Evolutionary conservation across 2,113 vertebrate genomes (phyloP).

Genomic region (Catharus minimus): DNA sequence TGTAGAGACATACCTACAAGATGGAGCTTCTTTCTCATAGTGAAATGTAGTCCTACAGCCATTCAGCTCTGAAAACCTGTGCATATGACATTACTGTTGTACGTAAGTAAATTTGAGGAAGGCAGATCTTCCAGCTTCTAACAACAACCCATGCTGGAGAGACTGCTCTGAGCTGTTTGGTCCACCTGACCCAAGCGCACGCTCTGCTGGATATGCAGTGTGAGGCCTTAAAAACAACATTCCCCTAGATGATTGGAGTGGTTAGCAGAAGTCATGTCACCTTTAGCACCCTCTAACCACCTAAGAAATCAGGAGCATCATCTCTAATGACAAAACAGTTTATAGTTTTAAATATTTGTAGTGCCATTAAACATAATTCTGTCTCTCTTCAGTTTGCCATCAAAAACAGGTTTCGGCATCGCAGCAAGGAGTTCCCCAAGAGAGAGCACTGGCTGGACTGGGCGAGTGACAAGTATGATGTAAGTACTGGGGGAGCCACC

Average conservation of each 20-base stretch:
- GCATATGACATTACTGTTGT: background rate
- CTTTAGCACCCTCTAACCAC: background rate
- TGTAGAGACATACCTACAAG: background rate
- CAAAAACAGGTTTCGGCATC: conserved; percentile 86
- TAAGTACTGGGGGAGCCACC: conserved; percentile 54
- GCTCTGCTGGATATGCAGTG: background rate
- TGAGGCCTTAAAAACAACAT: background rate
- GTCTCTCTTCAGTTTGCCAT: conserved; percentile 85
- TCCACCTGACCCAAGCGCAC: background rate
- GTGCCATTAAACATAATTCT: background rate
- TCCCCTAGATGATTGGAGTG: background rate
- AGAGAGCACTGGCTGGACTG: conserved; percentile 96
- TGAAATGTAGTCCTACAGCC: background rate
- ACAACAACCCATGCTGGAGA: fast-evolving
- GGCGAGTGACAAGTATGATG: conserved; percentile 90
- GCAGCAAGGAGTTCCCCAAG: conserved; percentile 80
- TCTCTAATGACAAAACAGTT: background rate
- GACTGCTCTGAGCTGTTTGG: background rate
- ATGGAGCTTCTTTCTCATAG: background rate
- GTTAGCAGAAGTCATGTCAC: background rate
- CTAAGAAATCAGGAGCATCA: background rate
- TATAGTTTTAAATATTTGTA: background rate
- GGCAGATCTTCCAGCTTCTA: background rate
- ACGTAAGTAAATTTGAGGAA: background rate
- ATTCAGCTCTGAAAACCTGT: background rate